Conservation (phyloP, 2,797 vertebrate genomes). For the Hypotaenidia philippensis region DNA sequence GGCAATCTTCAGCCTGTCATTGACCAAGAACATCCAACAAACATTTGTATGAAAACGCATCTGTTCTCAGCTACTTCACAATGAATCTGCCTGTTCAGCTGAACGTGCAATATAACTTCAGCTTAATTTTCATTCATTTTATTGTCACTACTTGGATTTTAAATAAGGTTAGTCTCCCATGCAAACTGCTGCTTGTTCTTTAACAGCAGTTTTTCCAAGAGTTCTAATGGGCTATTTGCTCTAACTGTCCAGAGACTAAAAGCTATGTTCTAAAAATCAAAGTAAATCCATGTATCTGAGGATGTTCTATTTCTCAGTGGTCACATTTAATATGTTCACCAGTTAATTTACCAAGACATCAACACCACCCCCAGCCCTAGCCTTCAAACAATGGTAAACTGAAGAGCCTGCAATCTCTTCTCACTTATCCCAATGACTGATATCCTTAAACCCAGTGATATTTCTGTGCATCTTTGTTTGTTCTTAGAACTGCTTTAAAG, state of each 20-base stretch:
- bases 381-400: background rate
- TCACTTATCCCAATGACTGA: background rate
- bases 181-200: background rate
- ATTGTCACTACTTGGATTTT: background rate
- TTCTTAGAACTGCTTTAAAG: background rate
- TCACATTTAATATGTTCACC: background rate
- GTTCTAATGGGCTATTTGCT: background rate
- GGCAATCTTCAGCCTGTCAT: background rate
- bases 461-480: background rate
- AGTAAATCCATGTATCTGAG: background rate
- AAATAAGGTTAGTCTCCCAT: background rate
- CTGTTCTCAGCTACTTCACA: background rate
- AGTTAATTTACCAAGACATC: background rate
- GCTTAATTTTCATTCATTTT: background rate
- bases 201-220: background rate
- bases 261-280: background rate
- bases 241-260: background rate
- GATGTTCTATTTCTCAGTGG: background rate
- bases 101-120: background rate
- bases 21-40: background rate
- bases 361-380: background rate
- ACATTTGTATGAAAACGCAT: fast-evolving
- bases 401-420: background rate
- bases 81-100: background rate
- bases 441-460: background rate